Evolutionary conservation across 2,113 vertebrate genomes (phyloP), one percentile per base, ranked within the genome.

Genomic region (Bujurquina vittata): DNA sequence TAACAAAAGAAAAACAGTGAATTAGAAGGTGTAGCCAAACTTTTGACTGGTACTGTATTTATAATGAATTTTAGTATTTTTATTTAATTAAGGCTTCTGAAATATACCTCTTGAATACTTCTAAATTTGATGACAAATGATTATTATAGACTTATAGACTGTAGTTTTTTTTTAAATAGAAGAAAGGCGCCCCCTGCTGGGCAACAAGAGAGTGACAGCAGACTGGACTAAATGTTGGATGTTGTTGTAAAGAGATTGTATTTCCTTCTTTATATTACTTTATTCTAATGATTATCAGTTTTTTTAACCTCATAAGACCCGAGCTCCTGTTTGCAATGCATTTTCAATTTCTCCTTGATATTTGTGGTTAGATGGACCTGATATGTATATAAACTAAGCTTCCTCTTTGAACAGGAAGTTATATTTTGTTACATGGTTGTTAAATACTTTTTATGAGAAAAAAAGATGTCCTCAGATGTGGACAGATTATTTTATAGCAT

Each of bases 111-210:
- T 49, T 29, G 40, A 49, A 69, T 49, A 52, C 49, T 69, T 29
- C 22, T 43, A 49, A 49, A 49, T 18, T 49, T 62, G 31, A 18
- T 62, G 60, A 29, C 5, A 35, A 62, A 35, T 62, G 18, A 12
- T 62, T n/a, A 15, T 60, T 60, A 20, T 33, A 22, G 37, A 67
- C 22, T 67, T 18, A 49, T 3, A 49, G 23, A 49, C 65, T 29
- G 23, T 0, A 69, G n/a, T 65, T 23, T 15, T 67, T 67, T 49
- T 49, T 15, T 49, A 26, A 75, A 2, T 75, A 59, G 73, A 31
- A 58, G 20, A 75, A 58, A 10, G 35, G 22, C 10, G 35, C 73
- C 73, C 1, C 55, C 73, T 75, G 54, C 73, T 75, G 73, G 73
- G 58, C 10, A 5, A 20, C 3, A 9, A 26, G 2, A 58, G 35